Conservation (phyloP, 2,797 vertebrate species). For the Diceros bicornis region DNA sequence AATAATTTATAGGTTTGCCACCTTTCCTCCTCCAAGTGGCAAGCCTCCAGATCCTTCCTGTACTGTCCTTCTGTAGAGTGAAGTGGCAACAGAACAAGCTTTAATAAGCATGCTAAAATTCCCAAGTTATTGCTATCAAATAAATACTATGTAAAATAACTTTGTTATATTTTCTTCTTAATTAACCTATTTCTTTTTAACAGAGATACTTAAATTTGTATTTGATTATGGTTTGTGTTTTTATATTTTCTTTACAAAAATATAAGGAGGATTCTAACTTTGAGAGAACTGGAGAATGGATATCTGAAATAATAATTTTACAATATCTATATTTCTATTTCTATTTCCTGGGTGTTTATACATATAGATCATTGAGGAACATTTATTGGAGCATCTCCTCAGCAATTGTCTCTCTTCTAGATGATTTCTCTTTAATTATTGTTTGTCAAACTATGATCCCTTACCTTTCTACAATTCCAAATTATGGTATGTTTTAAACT, state of each 20-base stretch:
- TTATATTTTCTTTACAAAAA: neutral
- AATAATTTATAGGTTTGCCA: conserved; percentile 69
- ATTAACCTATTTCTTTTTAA: neutral
- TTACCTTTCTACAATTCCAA: neutral
- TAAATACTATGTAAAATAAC: neutral
- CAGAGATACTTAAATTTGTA: neutral
- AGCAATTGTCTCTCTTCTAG: neutral
- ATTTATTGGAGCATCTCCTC: neutral
- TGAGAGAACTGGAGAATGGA: neutral
- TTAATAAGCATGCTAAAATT: neutral
- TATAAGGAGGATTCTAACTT: neutral
- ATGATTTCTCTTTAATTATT: neutral
- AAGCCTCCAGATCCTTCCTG: conserved; percentile 37
- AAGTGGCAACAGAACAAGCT: neutral
- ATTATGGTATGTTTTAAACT: neutral
- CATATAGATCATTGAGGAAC: neutral
- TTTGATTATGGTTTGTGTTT: neutral
- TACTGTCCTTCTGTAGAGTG: neutral
- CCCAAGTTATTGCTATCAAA: neutral
- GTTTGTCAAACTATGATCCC: neutral
- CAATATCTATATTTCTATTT: neutral
- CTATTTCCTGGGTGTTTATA: neutral
- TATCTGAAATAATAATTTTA: neutral
- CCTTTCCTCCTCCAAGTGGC: conserved; percentile 53
- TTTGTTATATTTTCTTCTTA: neutral